Conservation (phyloP, 2,888 invertebrate species). For the Lasioglossum malachurum region DNA sequence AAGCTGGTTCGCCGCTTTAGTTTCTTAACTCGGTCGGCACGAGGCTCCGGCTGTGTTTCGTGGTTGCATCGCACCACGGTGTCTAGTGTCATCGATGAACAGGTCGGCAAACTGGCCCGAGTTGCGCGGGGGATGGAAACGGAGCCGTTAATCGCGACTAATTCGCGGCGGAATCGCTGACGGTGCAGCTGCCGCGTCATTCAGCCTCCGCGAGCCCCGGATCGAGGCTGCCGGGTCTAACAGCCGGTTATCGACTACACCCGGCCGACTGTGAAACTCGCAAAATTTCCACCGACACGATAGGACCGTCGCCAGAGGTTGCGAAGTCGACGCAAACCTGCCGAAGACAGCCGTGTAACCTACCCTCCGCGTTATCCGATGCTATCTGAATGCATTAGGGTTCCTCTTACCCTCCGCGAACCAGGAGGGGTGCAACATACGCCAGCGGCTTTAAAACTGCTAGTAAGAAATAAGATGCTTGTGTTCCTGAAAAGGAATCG, state of each 20-base stretch:
- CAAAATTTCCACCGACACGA: conserved; percentile 2
- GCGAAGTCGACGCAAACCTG: conserved; percentile 50
- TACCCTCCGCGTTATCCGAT: conserved; percentile 72
- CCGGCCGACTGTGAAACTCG: conserved; percentile 11
- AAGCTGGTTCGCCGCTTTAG: conserved; percentile 24
- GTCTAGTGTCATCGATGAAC: conserved; percentile 9
- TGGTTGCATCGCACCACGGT: conserved; percentile 31
- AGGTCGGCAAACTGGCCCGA: conserved; percentile 17
- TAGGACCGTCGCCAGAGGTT: conserved; percentile 49
- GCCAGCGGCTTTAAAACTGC: too few species aligned
- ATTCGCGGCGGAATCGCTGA: conserved; percentile 15
- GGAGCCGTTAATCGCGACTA: conserved; percentile 8
- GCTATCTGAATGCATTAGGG: conserved; percentile 60
- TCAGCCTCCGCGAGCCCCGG: background rate
- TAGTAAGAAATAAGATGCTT: too few species aligned
- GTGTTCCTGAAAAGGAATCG: too few species aligned
- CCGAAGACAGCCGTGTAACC: conserved; percentile 69
- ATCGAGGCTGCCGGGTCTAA: background rate
- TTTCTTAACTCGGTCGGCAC: conserved; percentile 45
- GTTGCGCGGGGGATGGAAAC: conserved; percentile 1
- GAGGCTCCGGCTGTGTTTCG: conserved; percentile 20
- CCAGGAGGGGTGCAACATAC: too few species aligned
- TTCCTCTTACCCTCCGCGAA: background rate
- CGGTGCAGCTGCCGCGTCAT: conserved; percentile 5
- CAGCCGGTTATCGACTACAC: background rate